Evolutionary conservation across 1,140 invertebrate genomes (phyloP), one percentile per base, ranked within the genome.

Genomic region (Rhizoglyphus robini): DNA sequence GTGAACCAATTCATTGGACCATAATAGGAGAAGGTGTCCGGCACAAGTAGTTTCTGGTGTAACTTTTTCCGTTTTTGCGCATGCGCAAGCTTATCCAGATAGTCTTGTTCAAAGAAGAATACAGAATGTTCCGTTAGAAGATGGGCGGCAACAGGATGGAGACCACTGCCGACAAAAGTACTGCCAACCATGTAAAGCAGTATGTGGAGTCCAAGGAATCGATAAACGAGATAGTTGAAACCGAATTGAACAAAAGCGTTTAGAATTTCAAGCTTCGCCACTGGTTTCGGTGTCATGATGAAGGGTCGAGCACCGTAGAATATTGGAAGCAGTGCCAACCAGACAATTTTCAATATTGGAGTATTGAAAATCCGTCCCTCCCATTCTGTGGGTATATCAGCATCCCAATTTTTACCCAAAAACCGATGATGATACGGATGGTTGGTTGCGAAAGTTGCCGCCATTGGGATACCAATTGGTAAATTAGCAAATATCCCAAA

Each of bases 11-110:
- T 99, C 20, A 98, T 79, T 18, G 86, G 85, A 0, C 96, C 96
- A 76, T 99, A 99, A 75, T 99, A 99, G 36, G 94, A 97, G 72
- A 98, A 99, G 0, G 96, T 99, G 77, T 99, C 96, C 38, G 66
- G 83, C 80, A 67, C 59, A 2, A 67, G 41, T 13, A 65, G 18
- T 38, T 66, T 36, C 4, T 57, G 61, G 27, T n/a, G n/a, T 5
- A 13, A 11, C 20, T 11, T 11, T 15, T 49, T 27, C n/a, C 18
- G 32, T 4, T 65, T 8, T 27, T 49, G n/a, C 25, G n/a, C n/a
- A n/a, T n/a, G n/a, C n/a, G 27, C 5, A 15, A 36, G 25, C 25
- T 62, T 62, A 31, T 49, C 41, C 8, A 23, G 8, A 8, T 36
- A 32, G n/a, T 67, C 48, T 30, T 66, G 18, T 76, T 96, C 94